phyloP scores from a whole-genome alignment of 2,797 vertebrate species.

The Phrynocephalus forsythii region DNA sequence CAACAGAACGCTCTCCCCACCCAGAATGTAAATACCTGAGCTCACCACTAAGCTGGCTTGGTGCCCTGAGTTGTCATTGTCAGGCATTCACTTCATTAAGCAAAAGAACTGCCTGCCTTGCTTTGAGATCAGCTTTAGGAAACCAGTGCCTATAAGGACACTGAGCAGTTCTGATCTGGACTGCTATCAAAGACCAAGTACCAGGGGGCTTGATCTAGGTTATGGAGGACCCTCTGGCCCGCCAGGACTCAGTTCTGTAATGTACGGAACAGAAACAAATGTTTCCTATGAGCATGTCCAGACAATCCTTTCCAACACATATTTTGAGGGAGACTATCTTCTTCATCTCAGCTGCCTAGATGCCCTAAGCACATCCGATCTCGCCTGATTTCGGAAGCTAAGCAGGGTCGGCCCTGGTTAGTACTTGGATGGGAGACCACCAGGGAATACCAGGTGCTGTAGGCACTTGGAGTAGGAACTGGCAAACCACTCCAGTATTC shows the following conservation, averaged over 20 bases:
- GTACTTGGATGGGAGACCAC: no score
- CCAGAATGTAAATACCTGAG: slow-evolving; percentile 61
- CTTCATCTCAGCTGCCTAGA: no score
- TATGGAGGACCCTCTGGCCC: background rate
- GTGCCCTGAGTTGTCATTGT: slow-evolving; percentile 29
- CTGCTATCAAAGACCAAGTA: background rate
- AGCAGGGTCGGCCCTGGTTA: no score
- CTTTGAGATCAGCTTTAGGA: background rate
- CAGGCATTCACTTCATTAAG: background rate
- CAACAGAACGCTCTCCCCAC: slow-evolving; percentile 42
- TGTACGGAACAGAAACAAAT: background rate
- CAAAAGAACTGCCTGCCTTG: accelerated
- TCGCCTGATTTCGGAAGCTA: no score
- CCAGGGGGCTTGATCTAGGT: background rate
- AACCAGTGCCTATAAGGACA: accelerated
- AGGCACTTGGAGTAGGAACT: no score
- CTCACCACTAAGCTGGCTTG: slow-evolving; percentile 32
- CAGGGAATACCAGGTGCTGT: no score
- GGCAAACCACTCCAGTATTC: no score
- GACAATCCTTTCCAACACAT: background rate
- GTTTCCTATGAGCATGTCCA: background rate
- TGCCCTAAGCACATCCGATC: no score
- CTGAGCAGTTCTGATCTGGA: background rate
- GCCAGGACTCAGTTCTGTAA: background rate
- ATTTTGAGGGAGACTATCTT: background rate